Percentiles rank a stretch among this genome's conserved stretches.
Evolutionary conservation across 2,113 vertebrate species (phyloP).

Genomic region (Lophura nycthemera): DNA sequence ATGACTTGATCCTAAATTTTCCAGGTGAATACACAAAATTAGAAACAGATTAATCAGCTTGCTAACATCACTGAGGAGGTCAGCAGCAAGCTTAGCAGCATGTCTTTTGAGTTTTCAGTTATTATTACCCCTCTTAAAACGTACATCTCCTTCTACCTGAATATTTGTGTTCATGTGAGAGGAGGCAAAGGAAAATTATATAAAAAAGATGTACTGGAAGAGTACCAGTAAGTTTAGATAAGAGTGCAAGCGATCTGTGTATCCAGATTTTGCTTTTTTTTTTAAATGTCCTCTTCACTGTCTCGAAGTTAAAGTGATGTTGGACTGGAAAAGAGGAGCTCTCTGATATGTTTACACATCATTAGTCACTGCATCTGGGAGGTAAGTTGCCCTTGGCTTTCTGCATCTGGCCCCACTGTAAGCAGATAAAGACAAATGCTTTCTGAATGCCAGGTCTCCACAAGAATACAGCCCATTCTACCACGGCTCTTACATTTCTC

Average conservation of each 20-base stretch:
- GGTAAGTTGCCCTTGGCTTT: constrained; percentile 54
- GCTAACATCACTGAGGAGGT: neutral
- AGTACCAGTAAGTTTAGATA: neutral
- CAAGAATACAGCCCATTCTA: neutral
- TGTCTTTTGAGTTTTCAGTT: neutral
- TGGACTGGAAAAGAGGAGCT: constrained; percentile 10
- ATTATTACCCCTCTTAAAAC: neutral
- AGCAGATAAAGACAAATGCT: constrained; percentile 38
- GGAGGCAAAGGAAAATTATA: neutral
- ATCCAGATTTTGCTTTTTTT: neutral
- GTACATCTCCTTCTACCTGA: neutral
- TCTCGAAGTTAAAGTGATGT: neutral
- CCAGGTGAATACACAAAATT: constrained; percentile 26
- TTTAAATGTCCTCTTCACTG: neutral
- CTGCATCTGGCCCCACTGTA: neutral
- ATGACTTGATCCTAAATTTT: neutral
- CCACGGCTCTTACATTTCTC: constrained; percentile 14
- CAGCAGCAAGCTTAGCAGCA: neutral
- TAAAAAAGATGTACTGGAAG: neutral
- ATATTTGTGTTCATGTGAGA: neutral
- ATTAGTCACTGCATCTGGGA: constrained; percentile 56
- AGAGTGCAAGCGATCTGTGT: neutral
- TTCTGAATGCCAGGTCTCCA: constrained; percentile 27
- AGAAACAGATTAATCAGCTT: neutral
- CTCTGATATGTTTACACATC: constrained; percentile 36